phyloP scores from a whole-genome alignment of 35 echinoderm and acorn worm genomes.

The Patiria miniata region DNA sequence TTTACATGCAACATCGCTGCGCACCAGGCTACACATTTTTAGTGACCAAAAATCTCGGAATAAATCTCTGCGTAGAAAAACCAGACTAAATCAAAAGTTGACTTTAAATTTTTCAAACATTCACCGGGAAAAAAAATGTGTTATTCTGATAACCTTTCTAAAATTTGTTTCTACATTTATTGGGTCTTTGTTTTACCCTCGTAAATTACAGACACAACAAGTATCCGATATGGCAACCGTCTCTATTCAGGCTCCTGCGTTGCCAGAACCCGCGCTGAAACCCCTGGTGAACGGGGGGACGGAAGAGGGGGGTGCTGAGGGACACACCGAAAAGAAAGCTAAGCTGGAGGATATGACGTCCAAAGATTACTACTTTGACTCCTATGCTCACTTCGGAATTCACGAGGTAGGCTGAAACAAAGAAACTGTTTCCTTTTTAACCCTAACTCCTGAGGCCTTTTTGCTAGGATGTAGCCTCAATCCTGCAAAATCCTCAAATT shows the following conservation, averaged over 20 bases:
- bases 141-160: no score
- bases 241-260: not conserved
- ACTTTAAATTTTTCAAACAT: no score
- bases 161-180: no score
- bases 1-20: no score
- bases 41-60: no score
- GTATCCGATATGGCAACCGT: not conserved
- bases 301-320: slow-evolving; percentile 33
- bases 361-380: slow-evolving; percentile 99
- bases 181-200: not conserved
- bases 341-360: slow-evolving; percentile 95
- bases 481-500: no score
- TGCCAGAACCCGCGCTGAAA: not conserved
- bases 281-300: slow-evolving; percentile 4
- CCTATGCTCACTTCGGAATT: slow-evolving; percentile 99
- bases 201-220: not conserved
- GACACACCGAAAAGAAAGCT: slow-evolving; percentile 72
- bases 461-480: no score
- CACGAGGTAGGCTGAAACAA: slow-evolving; percentile 81
- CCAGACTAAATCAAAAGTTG: no score
- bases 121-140: no score
- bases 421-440: not conserved
- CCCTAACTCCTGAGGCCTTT: no score
- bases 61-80: no score
- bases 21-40: no score